Evolutionary conservation across 1,140 invertebrate species (phyloP).

Genomic region (Teleopsis dalmanni): DNA sequence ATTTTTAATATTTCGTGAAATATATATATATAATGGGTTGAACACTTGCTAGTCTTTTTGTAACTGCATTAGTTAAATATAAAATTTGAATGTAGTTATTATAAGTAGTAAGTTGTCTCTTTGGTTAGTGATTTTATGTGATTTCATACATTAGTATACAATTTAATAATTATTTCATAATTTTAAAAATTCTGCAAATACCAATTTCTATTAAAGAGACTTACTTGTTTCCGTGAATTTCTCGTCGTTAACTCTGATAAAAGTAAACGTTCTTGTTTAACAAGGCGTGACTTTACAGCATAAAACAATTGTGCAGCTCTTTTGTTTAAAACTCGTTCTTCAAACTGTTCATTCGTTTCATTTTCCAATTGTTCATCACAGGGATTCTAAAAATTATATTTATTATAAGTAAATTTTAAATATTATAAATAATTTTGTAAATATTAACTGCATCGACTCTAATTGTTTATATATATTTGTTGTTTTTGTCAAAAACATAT

Average conservation of each 20-base stretch:
- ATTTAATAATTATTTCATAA: not conserved
- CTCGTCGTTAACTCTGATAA: conserved; percentile 70
- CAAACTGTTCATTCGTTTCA: conserved; percentile 92
- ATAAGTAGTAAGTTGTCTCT: not conserved
- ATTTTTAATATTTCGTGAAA: not conserved
- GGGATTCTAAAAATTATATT: conserved; percentile 40
- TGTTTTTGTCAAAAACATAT: no score
- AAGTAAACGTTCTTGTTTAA: conserved; percentile 55
- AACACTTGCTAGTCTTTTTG: not conserved
- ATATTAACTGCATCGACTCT: not conserved
- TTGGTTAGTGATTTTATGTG: not conserved
- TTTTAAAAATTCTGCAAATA: not conserved
- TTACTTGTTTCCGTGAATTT: conserved; percentile 75
- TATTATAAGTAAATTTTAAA: not conserved
- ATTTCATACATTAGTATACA: not conserved
- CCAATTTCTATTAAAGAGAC: not conserved
- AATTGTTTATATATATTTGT: no score
- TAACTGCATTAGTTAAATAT: not conserved
- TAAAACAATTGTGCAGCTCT: conserved; percentile 85
- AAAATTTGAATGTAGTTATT: not conserved
- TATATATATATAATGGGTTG: not conserved
- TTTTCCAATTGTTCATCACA: conserved; percentile 77
- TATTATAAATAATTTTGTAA: not conserved
- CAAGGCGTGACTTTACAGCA: conserved; percentile 68
- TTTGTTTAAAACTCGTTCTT: conserved; percentile 89